These are phyloP conservation scores for Drosophila mimetica DNA, from an alignment of 2,888 invertebrate genomes.

Conservation along the genomic window DNA sequence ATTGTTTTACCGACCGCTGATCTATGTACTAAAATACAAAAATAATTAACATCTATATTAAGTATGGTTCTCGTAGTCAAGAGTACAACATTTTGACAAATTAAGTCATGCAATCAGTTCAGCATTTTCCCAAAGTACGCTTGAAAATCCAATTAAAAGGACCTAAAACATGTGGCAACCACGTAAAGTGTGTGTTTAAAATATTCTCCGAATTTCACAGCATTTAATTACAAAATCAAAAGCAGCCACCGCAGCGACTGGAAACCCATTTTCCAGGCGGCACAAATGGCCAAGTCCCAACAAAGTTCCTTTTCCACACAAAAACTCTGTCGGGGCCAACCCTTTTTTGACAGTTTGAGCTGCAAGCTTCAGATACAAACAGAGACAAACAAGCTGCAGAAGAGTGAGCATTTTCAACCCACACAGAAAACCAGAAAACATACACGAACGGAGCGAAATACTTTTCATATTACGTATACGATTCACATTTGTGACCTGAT, in stretches of 20 bases:
- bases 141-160: constrained; percentile 19
- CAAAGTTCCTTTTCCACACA: constrained; percentile 28
- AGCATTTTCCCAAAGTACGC: not conserved
- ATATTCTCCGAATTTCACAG: constrained; percentile 4
- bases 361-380: constrained; percentile 35
- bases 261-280: constrained; percentile 12
- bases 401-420: constrained; percentile 29
- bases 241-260: constrained; percentile 13
- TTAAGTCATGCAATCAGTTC: no score
- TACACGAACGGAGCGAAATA: constrained; percentile 46
- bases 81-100: not conserved
- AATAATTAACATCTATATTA: no score
- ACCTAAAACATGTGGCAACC: constrained; percentile 3
- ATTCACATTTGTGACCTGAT: constrained; percentile 65
- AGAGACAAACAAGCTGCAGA: constrained; percentile 37
- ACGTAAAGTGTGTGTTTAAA: constrained; percentile 14
- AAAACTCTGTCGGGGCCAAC: constrained; percentile 28
- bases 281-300: constrained; percentile 28
- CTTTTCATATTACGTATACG: constrained; percentile 55
- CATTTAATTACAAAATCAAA: constrained; percentile 43
- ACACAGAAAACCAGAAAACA: constrained; percentile 6
- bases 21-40: no score
- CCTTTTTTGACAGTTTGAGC: constrained; percentile 47
- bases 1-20: no score
- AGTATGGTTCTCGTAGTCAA: no score